Evolutionary conservation across 2,797 vertebrate genomes (phyloP).

Genomic region (Syngnathus acus): DNA sequence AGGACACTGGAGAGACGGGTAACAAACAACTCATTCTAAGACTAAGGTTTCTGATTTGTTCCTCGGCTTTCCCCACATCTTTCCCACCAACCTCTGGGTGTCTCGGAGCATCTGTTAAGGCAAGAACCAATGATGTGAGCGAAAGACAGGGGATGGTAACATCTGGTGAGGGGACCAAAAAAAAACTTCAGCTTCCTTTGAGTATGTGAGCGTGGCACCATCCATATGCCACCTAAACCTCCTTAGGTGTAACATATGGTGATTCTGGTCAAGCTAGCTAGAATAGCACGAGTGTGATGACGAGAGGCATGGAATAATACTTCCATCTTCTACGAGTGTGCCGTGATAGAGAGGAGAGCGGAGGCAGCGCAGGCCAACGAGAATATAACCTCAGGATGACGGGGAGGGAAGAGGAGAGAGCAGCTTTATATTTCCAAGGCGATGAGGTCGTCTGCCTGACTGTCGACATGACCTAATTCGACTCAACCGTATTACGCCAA

Average conservation of each 20-base stretch:
- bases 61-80: constrained; percentile 15
- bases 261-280: constrained; percentile 38
- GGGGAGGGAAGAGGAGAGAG: constrained; percentile 5
- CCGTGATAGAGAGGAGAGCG: constrained; percentile 17
- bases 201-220: constrained; percentile 6
- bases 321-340: constrained; percentile 15
- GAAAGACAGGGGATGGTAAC: constrained; percentile 13
- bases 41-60: constrained; percentile 10
- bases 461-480: constrained; percentile 48
- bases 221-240: constrained; percentile 39
- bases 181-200: constrained; percentile 18
- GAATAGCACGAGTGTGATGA: constrained; percentile 16
- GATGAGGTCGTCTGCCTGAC: constrained; percentile 26
- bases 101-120: constrained; percentile 40
- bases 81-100: constrained; percentile 26
- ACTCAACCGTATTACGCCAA: constrained; percentile 29
- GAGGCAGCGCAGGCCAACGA: constrained; percentile 7
- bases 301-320: constrained; percentile 23
- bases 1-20: background rate
- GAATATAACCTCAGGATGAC: constrained; percentile 11
- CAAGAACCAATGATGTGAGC: constrained; percentile 17
- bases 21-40: background rate
- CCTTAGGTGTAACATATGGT: constrained; percentile 59
- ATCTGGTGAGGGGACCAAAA: constrained; percentile 53
- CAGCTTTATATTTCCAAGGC: constrained; percentile 9